Percentiles rank a stretch among this genome's conserved stretches.
phyloP scores from a whole-genome alignment of 2,113 vertebrate genomes.

The Lamprologus tigripictilis region DNA sequence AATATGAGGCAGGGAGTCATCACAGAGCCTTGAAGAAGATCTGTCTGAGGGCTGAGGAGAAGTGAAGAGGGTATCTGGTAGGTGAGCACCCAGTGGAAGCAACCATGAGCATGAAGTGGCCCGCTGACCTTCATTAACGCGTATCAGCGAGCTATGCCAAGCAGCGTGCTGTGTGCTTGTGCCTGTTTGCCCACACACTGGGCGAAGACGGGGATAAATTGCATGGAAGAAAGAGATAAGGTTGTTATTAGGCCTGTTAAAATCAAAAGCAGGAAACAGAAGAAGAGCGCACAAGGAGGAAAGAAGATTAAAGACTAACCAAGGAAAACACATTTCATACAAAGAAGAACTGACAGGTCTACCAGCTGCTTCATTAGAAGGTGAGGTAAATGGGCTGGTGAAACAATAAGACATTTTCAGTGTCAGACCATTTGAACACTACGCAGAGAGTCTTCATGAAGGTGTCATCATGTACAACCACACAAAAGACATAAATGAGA shows the following conservation, averaged over 20 bases:
- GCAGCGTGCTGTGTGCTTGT: conserved; percentile 8
- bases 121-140: conserved; percentile 62
- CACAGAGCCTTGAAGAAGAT: background rate
- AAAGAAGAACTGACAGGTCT: background rate
- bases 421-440: background rate
- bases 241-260: conserved; percentile 31
- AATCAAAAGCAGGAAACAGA: conserved; percentile 24
- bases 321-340: background rate
- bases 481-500: background rate
- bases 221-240: conserved; percentile 32
- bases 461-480: background rate
- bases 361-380: background rate
- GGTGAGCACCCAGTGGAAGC: conserved; percentile 4
- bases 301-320: background rate
- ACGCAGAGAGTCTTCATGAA: background rate
- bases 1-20: background rate
- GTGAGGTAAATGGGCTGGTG: background rate
- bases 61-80: conserved; percentile 11
- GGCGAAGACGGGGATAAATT: conserved; percentile 39
- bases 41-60: background rate
- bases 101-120: background rate
- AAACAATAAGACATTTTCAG: background rate
- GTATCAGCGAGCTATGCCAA: conserved; percentile 10
- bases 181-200: background rate
- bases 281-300: background rate